Percentiles rank a stretch among this genome's conserved stretches.
Evolutionary conservation across 2,113 vertebrate species (phyloP).

Genomic region (Engraulis encrasicolus): DNA sequence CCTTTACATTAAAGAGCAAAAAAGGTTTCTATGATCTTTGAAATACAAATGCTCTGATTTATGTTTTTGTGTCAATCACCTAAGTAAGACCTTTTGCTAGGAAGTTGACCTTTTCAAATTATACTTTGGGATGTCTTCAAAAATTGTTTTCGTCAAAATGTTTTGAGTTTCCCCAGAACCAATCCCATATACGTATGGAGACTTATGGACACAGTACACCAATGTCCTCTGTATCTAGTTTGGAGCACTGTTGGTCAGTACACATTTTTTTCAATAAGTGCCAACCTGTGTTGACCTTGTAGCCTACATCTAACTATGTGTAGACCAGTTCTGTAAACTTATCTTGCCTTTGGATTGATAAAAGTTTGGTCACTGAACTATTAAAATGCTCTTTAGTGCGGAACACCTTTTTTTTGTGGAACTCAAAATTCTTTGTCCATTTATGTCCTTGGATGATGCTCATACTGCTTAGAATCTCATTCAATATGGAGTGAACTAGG

Average conservation of each 20-base stretch:
- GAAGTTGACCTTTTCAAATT: neutral
- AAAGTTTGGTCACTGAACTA: no score
- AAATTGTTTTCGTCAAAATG: neutral
- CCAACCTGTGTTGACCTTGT: neutral
- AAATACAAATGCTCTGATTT: neutral
- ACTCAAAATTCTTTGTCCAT: no score
- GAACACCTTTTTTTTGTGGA: no score
- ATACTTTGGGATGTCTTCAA: neutral
- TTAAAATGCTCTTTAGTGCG: no score
- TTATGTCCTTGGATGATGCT: no score
- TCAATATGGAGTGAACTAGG: no score
- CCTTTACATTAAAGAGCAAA: neutral
- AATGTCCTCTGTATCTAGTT: neutral
- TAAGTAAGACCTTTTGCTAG: neutral
- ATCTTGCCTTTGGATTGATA: no score
- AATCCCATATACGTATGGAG: neutral
- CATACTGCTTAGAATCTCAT: no score
- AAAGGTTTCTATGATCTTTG: neutral
- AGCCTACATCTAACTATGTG: neutral
- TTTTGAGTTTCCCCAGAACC: neutral
- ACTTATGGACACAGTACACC: neutral
- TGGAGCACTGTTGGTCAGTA: neutral
- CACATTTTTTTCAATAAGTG: neutral
- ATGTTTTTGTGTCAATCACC: neutral
- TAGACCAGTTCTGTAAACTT: neutral